Base-by-base conservation (phyloP, 2,113 vertebrate genomes). In the Struthio camelus region DNA sequence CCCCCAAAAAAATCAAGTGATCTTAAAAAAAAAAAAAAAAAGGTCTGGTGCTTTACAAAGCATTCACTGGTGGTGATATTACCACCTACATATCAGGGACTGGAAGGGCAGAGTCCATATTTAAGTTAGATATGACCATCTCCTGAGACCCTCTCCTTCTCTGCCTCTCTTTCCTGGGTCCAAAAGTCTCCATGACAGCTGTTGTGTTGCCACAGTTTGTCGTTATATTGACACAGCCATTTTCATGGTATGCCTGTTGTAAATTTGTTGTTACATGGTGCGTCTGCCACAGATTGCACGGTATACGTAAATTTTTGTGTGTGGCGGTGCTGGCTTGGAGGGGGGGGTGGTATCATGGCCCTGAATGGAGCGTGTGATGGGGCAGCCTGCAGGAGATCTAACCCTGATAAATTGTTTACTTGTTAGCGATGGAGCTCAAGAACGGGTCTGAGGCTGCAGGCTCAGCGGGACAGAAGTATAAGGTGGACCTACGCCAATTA, bases 401-500 rank as follows among this genome's bases (percentile, higher is more conserved):
- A 98, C 98, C 98, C 98, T 99, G 98, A 98, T 99, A 99, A 98
- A 99, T 98, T 98, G 98, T 98, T 98, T 98, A 98, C 98, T 98
- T 98, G 98, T 99, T 98, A 98, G 98, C 67, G 38, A 97, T 98
- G 97, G 97, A 97, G 98, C 97, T 98, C 98, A 94, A 98, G 98
- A 97, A 97, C 96, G 94, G 96, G 97, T 97, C 73, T 58, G 95
- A 95, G 98, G 97, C 98, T 97, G 93, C 85, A 56, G 96, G 94
- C 98, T 93, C 98, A 98, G 98, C 97, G 19, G 98, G 98, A 98
- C 97, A 96, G 98, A 98, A 98, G 97, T 98, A 98, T 98, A 98
- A 99, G 98, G 98, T 98, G 98, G 98, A 98, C 98, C 98, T 98
- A 98, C 96, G 98, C 98, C 98, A 98, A 99, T 99, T 99, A 99